Conservation (phyloP, 2,113 vertebrate genomes). For the Protomyctophum bolini region DNA sequence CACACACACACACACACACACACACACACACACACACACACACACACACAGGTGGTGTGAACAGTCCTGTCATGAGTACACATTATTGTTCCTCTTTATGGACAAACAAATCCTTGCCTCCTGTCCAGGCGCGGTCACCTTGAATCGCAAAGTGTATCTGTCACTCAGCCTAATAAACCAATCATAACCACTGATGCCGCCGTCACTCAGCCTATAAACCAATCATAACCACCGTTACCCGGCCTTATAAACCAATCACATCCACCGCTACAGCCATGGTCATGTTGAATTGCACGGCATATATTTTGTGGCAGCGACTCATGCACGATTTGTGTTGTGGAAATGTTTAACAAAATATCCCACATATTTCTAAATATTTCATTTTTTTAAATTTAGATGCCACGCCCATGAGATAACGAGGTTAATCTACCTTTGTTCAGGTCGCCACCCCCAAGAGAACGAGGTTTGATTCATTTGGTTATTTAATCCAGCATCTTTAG, state of each 20-base stretch:
- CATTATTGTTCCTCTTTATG: neutral
- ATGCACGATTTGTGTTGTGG: no score
- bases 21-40: neutral
- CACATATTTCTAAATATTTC: no score
- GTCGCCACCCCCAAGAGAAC: no score
- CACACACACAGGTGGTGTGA: neutral
- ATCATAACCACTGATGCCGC: neutral
- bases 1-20: neutral
- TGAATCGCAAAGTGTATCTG: neutral
- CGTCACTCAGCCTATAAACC: conserved; percentile 17
- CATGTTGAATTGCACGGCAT: no score
- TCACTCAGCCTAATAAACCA: conserved; percentile 15
- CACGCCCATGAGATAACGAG: no score
- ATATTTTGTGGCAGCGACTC: no score
- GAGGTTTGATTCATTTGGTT: no score
- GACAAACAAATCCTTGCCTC: conserved; percentile 11
- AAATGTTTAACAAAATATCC: no score
- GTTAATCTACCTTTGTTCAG: no score
- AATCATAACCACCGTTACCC: conserved; percentile 13
- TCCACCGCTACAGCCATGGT: no score
- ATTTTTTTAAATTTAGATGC: no score
- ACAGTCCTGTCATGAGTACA: neutral
- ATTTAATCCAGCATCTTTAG: no score
- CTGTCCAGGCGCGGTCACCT: conserved; percentile 1
- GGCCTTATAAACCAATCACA: neutral